Conservation (phyloP, 2,113 vertebrate genomes). For the Dasyurus viverrinus region DNA sequence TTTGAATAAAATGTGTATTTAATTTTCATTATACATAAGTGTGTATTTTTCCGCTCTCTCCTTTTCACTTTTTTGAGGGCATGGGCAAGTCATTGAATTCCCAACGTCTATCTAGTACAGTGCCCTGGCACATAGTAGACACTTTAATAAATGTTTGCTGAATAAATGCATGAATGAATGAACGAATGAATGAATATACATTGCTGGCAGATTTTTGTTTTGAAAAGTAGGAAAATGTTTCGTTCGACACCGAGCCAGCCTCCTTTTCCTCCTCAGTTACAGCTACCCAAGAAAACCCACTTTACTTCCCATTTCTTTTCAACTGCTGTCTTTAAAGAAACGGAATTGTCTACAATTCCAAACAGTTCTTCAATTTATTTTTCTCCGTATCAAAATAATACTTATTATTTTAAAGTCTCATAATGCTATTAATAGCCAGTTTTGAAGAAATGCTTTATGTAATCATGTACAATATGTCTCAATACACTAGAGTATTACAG, state of each 20-base stretch:
- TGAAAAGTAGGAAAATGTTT: neutral
- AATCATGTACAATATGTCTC: conserved; percentile 45
- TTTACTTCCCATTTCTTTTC: conserved; percentile 28
- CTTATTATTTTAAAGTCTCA: conserved; percentile 20
- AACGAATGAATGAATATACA: neutral
- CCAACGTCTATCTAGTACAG: neutral
- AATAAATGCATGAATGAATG: neutral
- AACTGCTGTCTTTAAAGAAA: conserved; percentile 45
- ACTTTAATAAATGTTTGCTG: neutral
- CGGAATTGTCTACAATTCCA: conserved; percentile 6
- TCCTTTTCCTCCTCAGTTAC: conserved; percentile 37
- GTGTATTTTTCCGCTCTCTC: neutral
- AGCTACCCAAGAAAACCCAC: conserved; percentile 21
- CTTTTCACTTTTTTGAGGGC: neutral
- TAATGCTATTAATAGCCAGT: conserved; percentile 61
- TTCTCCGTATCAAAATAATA: conserved; percentile 2
- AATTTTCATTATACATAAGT: neutral
- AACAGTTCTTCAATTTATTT: conserved; percentile 45
- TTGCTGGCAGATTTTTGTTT: neutral
- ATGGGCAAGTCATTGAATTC: too few species aligned
- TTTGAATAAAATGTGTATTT: neutral
- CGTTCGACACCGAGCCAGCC: neutral
- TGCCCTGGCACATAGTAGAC: neutral
- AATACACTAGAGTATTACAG: conserved; percentile 16
- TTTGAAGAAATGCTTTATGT: conserved; percentile 54